Conservation (phyloP, 2,888 invertebrate genomes). For the Agonopterix heracliana region DNA sequence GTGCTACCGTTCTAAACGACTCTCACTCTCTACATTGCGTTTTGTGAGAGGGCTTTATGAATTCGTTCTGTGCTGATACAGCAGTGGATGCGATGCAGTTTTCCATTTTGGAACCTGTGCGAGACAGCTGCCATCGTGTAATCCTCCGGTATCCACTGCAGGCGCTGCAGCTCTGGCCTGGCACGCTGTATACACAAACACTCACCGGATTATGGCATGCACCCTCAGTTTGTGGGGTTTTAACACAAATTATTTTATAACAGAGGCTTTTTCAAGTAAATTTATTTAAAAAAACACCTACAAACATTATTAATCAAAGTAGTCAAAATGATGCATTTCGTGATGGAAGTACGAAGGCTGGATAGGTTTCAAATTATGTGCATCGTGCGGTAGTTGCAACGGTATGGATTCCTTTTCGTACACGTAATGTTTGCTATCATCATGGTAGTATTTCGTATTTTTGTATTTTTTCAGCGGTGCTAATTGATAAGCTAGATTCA, state of each 20-base stretch:
- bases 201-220: constrained; percentile 23
- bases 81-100: constrained; percentile 21
- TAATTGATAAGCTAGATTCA: no score
- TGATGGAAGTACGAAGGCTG: constrained; percentile 44
- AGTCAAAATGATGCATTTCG: constrained; percentile 40
- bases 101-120: not conserved
- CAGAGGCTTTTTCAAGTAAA: no score
- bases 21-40: constrained; percentile 22
- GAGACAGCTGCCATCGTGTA: constrained; percentile 16
- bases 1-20: constrained; percentile 9
- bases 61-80: constrained; percentile 1
- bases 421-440: not conserved
- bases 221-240: not conserved
- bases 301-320: constrained; percentile 24
- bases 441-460: not conserved
- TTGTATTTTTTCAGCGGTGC: no score
- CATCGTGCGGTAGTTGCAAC: no score
- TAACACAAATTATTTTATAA: not conserved
- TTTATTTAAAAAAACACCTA: no score
- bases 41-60: constrained; percentile 4
- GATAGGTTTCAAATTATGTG: not conserved
- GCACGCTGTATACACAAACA: constrained; percentile 27
- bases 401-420: no score
- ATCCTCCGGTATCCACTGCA: constrained; percentile 30
- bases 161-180: constrained; percentile 24